phyloP scores from a whole-genome alignment of 23 tunicate species.

The Oikopleura dioica region DNA sequence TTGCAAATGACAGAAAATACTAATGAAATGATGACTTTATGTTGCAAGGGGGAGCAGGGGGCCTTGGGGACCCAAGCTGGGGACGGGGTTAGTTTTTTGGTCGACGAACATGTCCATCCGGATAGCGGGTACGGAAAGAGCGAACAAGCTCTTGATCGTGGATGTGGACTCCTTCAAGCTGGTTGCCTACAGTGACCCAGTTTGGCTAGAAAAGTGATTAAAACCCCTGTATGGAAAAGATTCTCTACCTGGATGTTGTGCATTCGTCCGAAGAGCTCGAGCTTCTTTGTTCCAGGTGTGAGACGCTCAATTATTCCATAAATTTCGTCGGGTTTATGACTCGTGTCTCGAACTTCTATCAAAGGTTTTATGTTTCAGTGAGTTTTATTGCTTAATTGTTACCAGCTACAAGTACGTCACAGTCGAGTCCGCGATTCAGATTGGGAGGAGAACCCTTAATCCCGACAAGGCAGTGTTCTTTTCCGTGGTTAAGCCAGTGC shows the following conservation, averaged over 20 bases:
- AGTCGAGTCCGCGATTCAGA: conserved; percentile 58
- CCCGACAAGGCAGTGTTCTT: conserved; percentile 94
- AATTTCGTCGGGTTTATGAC: conserved; percentile 97
- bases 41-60: too few relatives aligned
- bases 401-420: conserved; percentile 97
- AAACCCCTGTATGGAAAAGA: not conserved
- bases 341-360: conserved; percentile 55
- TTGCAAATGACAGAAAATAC: too few relatives aligned
- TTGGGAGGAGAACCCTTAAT: conserved; percentile 75
- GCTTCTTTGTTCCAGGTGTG: conserved; percentile 81
- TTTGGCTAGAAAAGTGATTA: conserved; percentile 15
- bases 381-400: conserved; percentile 17
- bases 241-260: conserved; percentile 53
- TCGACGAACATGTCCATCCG: conserved; percentile 54
- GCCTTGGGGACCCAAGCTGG: too few relatives aligned
- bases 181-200: conserved; percentile 93
- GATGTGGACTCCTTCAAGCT: conserved; percentile 80
- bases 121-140: conserved; percentile 47
- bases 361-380: not conserved
- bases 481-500: conserved; percentile 96
- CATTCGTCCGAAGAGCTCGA: conserved; percentile 85
- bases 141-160: conserved; percentile 57
- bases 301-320: conserved; percentile 89
- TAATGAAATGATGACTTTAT: too few relatives aligned
- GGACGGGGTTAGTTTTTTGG: not conserved